phyloP scores from a whole-genome alignment of 2,113 vertebrate species.

The Phyllostomus hastatus region DNA sequence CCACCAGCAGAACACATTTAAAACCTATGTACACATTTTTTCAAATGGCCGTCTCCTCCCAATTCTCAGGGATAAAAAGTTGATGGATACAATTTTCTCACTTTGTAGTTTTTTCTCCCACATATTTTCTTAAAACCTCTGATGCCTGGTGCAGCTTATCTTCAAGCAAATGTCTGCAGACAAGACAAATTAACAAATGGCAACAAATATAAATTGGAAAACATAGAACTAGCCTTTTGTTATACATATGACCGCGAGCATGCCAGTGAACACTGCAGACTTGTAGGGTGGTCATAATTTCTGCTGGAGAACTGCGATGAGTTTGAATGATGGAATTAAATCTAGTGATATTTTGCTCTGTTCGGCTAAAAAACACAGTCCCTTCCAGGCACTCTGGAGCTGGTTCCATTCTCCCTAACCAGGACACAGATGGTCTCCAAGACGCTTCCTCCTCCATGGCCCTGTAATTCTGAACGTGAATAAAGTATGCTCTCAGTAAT shows the following conservation, averaged over 20 bases:
- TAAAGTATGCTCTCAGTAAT: not conserved
- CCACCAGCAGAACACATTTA: not conserved
- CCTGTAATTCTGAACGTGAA: not conserved
- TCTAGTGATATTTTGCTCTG: not conserved
- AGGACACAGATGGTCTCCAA: not conserved
- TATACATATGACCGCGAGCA: not conserved
- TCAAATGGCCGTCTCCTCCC: not conserved
- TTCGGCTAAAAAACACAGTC: conserved; percentile 15
- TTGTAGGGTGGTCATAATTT: not conserved
- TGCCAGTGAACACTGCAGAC: not conserved
- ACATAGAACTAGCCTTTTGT: not conserved
- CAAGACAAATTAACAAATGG: conserved; percentile 61
- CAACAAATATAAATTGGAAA: conserved; percentile 58
- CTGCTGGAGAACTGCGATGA: not conserved
- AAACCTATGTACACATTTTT: not conserved
- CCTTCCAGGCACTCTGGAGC: not conserved
- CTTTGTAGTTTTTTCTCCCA: conserved; percentile 10
- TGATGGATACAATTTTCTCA: conserved; percentile 51
- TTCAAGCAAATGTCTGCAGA: conserved; percentile 29
- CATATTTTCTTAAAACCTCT: conserved; percentile 51
- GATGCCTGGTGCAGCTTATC: conserved; percentile 51
- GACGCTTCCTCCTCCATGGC: not conserved
- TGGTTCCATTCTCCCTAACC: not conserved
- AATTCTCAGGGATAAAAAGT: not conserved
- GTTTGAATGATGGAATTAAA: not conserved